Conservation (phyloP, 1,140 invertebrate species). For the Coenobita brevimanus region DNA sequence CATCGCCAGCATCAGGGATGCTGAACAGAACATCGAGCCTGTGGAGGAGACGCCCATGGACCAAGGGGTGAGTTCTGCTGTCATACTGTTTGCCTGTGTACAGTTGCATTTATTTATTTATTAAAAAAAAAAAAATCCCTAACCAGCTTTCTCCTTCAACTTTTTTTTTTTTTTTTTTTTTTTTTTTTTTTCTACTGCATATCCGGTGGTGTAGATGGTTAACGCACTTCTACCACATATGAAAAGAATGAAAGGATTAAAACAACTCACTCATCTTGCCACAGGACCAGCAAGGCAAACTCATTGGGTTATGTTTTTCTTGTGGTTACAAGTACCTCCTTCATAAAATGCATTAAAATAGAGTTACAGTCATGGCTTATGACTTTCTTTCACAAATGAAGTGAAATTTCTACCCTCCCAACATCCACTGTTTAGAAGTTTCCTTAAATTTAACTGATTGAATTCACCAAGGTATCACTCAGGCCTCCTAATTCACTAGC, state of each 20-base stretch:
- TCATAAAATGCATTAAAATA: background rate
- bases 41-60: conserved; percentile 49
- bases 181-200: too few species aligned
- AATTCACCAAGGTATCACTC: too few species aligned
- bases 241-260: too few species aligned
- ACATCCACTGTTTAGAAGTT: too few species aligned
- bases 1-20: conserved; percentile 87
- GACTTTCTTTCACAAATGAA: too few species aligned
- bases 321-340: background rate
- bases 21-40: conserved; percentile 83
- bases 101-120: background rate
- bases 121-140: background rate
- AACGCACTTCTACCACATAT: too few species aligned
- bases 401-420: too few species aligned
- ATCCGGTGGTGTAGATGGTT: too few species aligned
- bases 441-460: too few species aligned
- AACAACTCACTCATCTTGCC: background rate
- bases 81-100: background rate
- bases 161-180: background rate
- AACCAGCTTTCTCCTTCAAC: background rate
- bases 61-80: conserved; percentile 55
- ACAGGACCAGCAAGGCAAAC: background rate
- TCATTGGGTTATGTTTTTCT: background rate
- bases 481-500: too few species aligned
- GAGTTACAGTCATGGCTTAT: too few species aligned